phyloP scores from a whole-genome alignment of 2,888 invertebrate species.

The Limnephilus rhombicus region DNA sequence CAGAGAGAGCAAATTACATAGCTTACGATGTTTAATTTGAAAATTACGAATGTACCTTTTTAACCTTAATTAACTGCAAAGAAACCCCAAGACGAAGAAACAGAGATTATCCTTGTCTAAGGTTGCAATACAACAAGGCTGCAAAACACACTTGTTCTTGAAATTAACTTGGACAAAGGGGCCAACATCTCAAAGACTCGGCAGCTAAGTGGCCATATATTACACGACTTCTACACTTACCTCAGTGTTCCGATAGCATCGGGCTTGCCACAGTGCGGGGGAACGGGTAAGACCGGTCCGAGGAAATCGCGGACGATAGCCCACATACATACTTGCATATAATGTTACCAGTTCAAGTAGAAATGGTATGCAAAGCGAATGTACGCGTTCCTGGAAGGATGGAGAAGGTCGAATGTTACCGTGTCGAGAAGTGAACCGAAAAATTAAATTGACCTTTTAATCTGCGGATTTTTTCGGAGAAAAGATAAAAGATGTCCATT shows the following conservation, averaged over 20 bases:
- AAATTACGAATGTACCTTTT: neutral
- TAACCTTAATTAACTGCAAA: neutral
- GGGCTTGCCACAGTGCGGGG: neutral
- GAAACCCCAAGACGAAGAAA: neutral
- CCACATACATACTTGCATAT: neutral
- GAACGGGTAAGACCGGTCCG: constrained; percentile 39
- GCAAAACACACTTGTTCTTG: neutral
- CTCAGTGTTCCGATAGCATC: constrained; percentile 15
- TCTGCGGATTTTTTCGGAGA: neutral
- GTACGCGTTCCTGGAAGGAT: neutral
- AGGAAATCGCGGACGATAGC: constrained; percentile 36
- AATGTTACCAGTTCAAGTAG: constrained; percentile 11
- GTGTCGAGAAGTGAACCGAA: neutral
- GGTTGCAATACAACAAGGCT: neutral
- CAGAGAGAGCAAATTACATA: neutral
- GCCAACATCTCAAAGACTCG: neutral
- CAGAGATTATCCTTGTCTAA: neutral
- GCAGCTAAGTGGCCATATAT: neutral
- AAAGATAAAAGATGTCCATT: neutral
- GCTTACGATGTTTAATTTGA: neutral
- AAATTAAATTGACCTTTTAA: neutral
- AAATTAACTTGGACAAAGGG: constrained; percentile 19
- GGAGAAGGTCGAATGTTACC: neutral
- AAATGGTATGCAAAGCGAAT: neutral
- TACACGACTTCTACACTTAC: neutral